phyloP scores from a whole-genome alignment of 2,113 vertebrate species.

The Noturus placidus region DNA sequence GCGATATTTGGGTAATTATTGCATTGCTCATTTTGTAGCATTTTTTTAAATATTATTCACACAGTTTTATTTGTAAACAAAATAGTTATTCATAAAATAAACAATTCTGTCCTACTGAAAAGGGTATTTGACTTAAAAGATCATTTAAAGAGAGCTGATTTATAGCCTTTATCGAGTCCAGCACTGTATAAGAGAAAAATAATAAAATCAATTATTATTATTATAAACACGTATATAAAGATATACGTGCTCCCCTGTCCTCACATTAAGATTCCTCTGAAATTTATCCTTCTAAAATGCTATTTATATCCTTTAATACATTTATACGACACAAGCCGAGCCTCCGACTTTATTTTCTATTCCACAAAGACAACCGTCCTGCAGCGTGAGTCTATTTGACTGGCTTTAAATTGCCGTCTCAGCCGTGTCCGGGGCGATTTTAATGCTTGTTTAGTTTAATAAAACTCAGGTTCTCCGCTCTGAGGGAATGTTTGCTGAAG shows the following conservation, averaged over 20 bases:
- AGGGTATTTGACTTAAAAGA: background rate
- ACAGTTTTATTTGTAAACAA: no score
- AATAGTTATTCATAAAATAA: background rate
- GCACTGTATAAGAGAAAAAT: background rate
- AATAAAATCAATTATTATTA: background rate
- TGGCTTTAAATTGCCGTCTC: background rate
- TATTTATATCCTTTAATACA: background rate
- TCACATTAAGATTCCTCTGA: background rate
- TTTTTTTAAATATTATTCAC: no score
- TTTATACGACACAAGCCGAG: background rate
- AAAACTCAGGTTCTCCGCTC: background rate
- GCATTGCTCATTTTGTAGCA: no score
- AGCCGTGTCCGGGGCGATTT: background rate
- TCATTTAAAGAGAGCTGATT: background rate
- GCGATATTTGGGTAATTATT: no score
- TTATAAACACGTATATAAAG: background rate
- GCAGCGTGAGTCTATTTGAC: background rate
- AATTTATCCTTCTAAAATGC: background rate
- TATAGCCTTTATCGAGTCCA: background rate
- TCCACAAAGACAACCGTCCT: background rate
- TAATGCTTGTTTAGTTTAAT: slow-evolving; percentile 21
- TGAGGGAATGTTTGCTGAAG: slow-evolving; percentile 11
- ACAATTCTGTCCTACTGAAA: background rate
- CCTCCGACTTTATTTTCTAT: background rate
- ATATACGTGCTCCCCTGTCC: background rate